A percentile compares a stretch with the other conserved stretches of the same genome.
These are phyloP conservation scores for Zygogramma bicolorata DNA, from an alignment of 2,888 invertebrate genomes.

Conservation along the genomic window DNA sequence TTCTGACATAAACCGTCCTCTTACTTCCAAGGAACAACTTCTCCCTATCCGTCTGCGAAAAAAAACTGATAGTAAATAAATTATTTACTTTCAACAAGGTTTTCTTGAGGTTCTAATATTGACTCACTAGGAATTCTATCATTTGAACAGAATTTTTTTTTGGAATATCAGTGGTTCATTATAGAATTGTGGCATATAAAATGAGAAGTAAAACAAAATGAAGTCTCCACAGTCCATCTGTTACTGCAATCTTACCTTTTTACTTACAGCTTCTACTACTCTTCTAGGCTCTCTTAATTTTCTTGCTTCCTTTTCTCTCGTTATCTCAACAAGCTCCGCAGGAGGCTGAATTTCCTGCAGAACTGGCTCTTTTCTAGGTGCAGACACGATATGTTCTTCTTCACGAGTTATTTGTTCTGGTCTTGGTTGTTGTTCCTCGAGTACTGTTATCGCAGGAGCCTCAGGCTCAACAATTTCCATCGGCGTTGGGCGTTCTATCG, in stretches of 20 bases:
- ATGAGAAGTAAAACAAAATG: too few species aligned
- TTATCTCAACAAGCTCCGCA: background rate
- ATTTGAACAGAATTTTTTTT: too few species aligned
- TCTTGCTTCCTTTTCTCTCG: background rate
- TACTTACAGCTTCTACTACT: background rate
- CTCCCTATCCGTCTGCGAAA: background rate
- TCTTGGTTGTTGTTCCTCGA: background rate
- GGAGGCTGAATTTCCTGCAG: background rate
- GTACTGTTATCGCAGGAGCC: background rate
- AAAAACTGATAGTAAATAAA: background rate
- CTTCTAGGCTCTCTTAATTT: background rate
- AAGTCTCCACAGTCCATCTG: too few species aligned
- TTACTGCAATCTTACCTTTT: background rate
- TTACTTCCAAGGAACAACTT: constrained; percentile 6
- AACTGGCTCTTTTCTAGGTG: background rate
- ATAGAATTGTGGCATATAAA: too few species aligned
- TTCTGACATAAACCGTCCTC: constrained; percentile 1
- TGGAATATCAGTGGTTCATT: too few species aligned
- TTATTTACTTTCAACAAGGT: background rate
- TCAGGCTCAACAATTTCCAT: constrained; percentile 12
- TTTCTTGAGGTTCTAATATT: too few species aligned
- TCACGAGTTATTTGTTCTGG: background rate
- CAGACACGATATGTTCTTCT: background rate
- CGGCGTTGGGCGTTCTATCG: background rate
- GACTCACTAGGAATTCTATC: too few species aligned